phyloP scores from a whole-genome alignment of 2,113 vertebrate species.

The Nesogale talazaci region DNA sequence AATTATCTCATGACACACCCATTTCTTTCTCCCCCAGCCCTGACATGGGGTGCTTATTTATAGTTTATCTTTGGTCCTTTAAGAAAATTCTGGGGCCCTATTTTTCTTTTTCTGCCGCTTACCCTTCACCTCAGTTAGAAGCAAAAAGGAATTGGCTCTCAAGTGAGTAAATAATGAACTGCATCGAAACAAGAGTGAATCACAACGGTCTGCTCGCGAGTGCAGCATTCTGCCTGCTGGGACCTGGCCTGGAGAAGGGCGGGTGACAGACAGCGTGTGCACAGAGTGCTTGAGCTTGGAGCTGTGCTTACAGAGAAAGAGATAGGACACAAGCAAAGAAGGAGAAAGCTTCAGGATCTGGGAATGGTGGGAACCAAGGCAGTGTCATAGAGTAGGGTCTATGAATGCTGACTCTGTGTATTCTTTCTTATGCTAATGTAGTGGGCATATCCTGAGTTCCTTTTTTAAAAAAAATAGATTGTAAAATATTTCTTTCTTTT shows the following conservation, averaged over 20 bases:
- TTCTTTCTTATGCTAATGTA: too few species aligned
- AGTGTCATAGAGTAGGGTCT: too few species aligned
- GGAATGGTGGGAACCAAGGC: background rate
- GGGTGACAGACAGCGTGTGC: background rate
- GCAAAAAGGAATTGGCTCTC: background rate
- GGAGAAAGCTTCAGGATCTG: background rate
- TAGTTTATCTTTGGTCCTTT: background rate
- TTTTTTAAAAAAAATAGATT: too few species aligned
- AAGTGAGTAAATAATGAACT: background rate
- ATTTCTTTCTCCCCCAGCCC: background rate
- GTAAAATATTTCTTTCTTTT: too few species aligned
- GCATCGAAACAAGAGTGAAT: background rate
- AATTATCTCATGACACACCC: background rate
- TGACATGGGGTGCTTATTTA: background rate
- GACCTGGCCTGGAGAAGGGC: background rate
- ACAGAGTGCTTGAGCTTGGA: background rate
- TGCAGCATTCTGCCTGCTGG: background rate
- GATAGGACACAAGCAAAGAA: background rate
- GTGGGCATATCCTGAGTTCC: too few species aligned
- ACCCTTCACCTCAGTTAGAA: background rate
- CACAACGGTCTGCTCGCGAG: background rate
- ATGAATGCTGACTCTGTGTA: background rate
- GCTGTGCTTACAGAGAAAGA: background rate
- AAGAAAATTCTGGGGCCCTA: background rate
- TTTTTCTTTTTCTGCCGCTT: background rate